phyloP scores from a whole-genome alignment of 64 coral and sea anemone genomes.

The Actinia equina region DNA sequence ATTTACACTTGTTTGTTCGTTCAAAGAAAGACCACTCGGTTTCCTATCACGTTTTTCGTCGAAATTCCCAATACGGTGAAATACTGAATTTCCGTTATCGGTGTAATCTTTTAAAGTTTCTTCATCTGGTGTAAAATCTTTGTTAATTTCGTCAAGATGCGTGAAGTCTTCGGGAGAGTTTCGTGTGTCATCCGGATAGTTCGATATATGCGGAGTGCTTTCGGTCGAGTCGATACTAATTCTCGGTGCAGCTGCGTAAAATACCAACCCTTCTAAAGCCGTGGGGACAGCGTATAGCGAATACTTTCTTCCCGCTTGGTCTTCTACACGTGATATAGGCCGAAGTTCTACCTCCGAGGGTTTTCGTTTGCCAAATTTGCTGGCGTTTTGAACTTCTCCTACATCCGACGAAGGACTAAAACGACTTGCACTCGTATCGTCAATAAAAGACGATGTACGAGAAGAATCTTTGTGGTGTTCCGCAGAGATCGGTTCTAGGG shows the following conservation, averaged over 20 bases:
- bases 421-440: neutral
- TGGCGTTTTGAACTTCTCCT: neutral
- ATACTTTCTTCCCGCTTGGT: conserved; percentile 6
- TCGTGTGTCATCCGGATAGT: neutral
- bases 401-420: neutral
- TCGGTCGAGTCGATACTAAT: neutral
- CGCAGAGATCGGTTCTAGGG: neutral
- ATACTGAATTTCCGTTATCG: neutral
- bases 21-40: neutral
- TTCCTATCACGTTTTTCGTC: neutral
- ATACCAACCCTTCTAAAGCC: conserved; percentile 8
- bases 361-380: neutral
- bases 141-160: neutral
- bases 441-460: neutral
- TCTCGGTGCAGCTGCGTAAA: neutral
- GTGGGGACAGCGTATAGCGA: conserved; percentile 22
- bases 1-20: neutral
- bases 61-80: neutral
- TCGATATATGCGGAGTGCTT: neutral
- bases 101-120: neutral
- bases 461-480: neutral
- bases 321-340: conserved; percentile 1
- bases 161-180: neutral
- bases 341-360: conserved; percentile 12
- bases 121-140: neutral